Base-by-base conservation (phyloP, 2,888 invertebrate species). In the Choristoneura rosaceana region DNA sequence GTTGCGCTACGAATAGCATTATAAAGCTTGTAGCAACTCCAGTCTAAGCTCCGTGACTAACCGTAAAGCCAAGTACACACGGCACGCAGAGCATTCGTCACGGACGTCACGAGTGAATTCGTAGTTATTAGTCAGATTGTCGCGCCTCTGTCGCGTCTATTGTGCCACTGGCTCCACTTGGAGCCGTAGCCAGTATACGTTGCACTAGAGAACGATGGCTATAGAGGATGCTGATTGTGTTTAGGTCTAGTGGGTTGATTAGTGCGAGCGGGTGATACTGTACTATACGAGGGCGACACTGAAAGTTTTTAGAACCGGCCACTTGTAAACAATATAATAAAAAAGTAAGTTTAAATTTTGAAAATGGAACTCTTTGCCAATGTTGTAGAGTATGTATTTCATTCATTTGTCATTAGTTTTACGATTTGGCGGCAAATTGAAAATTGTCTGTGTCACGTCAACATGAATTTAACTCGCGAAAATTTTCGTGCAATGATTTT, bases 71-170 rank as follows among this genome's bases (percentile, higher is more conserved):
- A 41, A 58, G 55, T 17, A 52, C 55, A 58, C 38, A 41, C 55
- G 58, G 34, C 7, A 17, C 43, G 52, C 58, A 50, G 68, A 17
- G 70, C 70, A 70, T 70, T 17, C 58, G 70, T 70, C 64, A 70
- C 64, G 64, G 41, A 17, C 47, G 64, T 64, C 70, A 59, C 64
- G 58, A 41, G 55, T 61, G 38, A 61, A 52, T 14, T 70, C 58
- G 58, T 63, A 47, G 70, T 70, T 64, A 70, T 70, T 70, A 70
- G 58, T 70, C 70, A 70, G 58, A 58, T 70, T 70, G 70, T 70
- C 64, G 47, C 70, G 69, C 58, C 50, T 9, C 25, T 45, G 68
- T 47, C 68, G 47, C 34, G 10, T 12, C 67, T 58, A 33, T 45
- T 9, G 47, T 65, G 41, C 65, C 65, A 9, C 55, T 14, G 55